Conservation (phyloP, 1,140 invertebrate genomes). For the Thalassaphorura encarpata region DNA sequence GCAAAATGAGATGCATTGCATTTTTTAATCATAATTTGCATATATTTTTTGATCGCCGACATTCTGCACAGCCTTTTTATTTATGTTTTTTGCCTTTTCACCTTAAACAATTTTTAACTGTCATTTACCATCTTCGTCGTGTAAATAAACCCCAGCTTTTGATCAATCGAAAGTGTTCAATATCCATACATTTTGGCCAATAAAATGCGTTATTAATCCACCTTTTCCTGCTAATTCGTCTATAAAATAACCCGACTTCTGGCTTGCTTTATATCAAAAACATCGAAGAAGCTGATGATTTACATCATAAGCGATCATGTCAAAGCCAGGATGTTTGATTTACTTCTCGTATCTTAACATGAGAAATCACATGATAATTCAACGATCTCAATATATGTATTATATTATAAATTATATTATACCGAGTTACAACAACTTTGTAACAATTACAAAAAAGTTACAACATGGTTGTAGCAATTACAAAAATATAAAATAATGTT, state of each 20-base stretch:
- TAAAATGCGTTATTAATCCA: background rate
- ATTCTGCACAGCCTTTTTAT: slow-evolving; percentile 2
- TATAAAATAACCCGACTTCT: slow-evolving; percentile 12
- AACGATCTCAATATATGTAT: too few relatives aligned
- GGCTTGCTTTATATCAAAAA: slow-evolving; percentile 1
- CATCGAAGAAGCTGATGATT: background rate
- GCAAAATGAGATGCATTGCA: background rate
- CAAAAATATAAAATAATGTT: too few relatives aligned
- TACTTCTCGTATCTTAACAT: background rate
- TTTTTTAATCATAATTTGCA: background rate
- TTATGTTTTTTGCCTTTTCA: too few relatives aligned
- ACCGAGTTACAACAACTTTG: too few relatives aligned
- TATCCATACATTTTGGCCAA: slow-evolving; percentile 6
- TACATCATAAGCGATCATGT: slow-evolving; percentile 9
- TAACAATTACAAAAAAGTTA: too few relatives aligned
- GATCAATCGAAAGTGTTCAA: background rate
- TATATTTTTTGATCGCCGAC: too few relatives aligned
- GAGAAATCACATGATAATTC: background rate
- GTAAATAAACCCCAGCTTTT: too few relatives aligned
- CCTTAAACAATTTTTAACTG: background rate
- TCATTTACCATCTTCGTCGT: background rate
- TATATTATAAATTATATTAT: too few relatives aligned
- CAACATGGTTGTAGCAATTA: too few relatives aligned
- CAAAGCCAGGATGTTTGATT: background rate
- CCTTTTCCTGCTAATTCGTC: background rate